Evolutionary conservation across 2,113 vertebrate species (phyloP).

Genomic region (Poicephalus meyeri): DNA sequence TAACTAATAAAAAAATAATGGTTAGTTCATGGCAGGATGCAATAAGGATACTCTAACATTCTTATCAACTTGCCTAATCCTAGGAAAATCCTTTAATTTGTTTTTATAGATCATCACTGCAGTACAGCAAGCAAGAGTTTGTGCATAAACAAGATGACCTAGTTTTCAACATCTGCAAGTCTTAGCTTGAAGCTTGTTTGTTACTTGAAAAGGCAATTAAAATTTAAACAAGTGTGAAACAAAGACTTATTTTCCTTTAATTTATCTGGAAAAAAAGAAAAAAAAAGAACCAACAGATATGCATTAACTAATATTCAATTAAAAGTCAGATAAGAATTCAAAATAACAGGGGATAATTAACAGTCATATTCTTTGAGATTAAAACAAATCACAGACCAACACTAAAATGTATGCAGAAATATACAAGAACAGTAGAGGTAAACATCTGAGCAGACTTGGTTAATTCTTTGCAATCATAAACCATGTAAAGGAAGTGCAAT

Average conservation of each 20-base stretch:
- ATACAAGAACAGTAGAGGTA: background rate
- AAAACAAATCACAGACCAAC: constrained; percentile 16
- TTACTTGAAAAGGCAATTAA: constrained; percentile 76
- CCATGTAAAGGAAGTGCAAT: background rate
- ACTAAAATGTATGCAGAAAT: background rate
- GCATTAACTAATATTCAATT: constrained; percentile 49
- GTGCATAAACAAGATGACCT: constrained; percentile 64
- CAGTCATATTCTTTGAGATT: background rate
- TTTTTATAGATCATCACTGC: constrained; percentile 24
- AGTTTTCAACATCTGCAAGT: constrained; percentile 69
- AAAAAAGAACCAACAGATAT: background rate
- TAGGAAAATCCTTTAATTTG: background rate
- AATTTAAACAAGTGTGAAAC: constrained; percentile 73
- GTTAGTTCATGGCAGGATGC: background rate
- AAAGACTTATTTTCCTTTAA: constrained; percentile 43
- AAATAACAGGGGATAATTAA: constrained; percentile 51
- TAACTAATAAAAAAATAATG: background rate
- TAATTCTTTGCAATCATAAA: background rate
- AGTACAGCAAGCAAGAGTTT: constrained; percentile 32
- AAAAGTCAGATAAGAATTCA: constrained; percentile 22
- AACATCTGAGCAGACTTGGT: background rate
- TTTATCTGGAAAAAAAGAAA: constrained; percentile 3
- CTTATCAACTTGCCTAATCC: constrained; percentile 10
- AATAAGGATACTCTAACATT: constrained; percentile 5
- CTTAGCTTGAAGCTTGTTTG: constrained; percentile 65